Conservation (phyloP, 1,140 invertebrate species). For the Drosophila subobscura region DNA sequence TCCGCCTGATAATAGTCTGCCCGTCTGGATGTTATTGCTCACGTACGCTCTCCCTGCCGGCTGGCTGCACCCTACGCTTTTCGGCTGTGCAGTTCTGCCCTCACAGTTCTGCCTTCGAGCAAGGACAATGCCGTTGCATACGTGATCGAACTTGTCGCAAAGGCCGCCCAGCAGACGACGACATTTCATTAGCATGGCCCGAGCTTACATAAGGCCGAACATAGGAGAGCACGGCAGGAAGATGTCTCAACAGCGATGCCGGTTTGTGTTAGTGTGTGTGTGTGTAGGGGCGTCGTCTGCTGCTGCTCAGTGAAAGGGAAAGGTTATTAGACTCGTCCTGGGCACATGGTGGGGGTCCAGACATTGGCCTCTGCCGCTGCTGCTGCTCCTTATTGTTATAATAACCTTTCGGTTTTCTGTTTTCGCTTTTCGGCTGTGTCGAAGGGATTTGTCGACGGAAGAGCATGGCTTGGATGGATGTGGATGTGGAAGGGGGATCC, state of each 20-base stretch:
- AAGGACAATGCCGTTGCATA: slow-evolving; percentile 1
- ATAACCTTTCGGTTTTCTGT: slow-evolving; percentile 69
- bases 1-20: slow-evolving; percentile 44
- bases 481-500: no score
- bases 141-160: slow-evolving; percentile 2
- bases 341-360: slow-evolving; percentile 50
- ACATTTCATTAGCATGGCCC: slow-evolving; percentile 55
- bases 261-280: slow-evolving; percentile 4
- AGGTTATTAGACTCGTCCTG: slow-evolving; percentile 72
- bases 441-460: slow-evolving; percentile 57
- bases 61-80: slow-evolving; percentile 47
- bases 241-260: slow-evolving; percentile 34
- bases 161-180: slow-evolving; percentile 22
- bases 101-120: slow-evolving; percentile 1
- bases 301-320: slow-evolving; percentile 63
- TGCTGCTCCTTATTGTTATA: slow-evolving; percentile 74
- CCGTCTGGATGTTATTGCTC: slow-evolving; percentile 60
- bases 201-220: slow-evolving; percentile 50
- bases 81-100: slow-evolving; percentile 12
- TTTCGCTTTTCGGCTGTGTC: slow-evolving; percentile 33
- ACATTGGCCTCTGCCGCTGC: slow-evolving; percentile 36
- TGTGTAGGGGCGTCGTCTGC: slow-evolving; percentile 50
- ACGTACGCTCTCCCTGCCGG: slow-evolving; percentile 50
- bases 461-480: slow-evolving; percentile 1
- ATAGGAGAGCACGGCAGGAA: slow-evolving; percentile 53